These are phyloP conservation scores for Gobionotothen gibberifrons DNA, from an alignment of 2,797 vertebrate species.

Conservation along the genomic window DNA sequence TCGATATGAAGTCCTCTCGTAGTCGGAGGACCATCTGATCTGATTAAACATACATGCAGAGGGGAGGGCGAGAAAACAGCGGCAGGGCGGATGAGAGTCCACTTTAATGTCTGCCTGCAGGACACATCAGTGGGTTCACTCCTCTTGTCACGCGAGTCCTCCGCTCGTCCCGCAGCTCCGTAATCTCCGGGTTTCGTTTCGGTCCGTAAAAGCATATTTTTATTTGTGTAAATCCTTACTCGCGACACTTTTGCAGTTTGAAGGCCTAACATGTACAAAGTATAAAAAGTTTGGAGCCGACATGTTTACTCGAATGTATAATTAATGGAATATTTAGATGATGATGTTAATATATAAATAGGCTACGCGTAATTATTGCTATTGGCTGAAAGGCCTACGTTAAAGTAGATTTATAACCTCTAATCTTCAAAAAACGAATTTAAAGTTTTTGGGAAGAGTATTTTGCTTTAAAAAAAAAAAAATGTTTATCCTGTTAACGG, in stretches of 20 bases:
- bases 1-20: not conserved
- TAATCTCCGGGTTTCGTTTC: not conserved
- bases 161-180: not conserved
- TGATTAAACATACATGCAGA: conserved; percentile 79
- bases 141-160: conserved; percentile 46
- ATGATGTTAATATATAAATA: not conserved
- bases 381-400: no score
- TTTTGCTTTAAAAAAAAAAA: no score
- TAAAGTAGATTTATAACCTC: not conserved
- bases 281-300: not conserved
- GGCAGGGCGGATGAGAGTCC: conserved; percentile 72
- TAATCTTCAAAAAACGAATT: not conserved
- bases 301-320: not conserved
- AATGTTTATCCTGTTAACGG: not conserved
- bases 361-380: not conserved
- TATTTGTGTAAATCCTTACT: not conserved
- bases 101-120: conserved; percentile 32
- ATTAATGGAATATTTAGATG: not conserved
- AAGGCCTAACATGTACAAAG: no score
- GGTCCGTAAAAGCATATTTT: not conserved
- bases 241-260: not conserved
- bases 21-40: conserved; percentile 65
- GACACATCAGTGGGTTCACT: conserved; percentile 32
- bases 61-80: conserved; percentile 54
- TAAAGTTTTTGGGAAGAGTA: not conserved